A percentile compares a stretch with the other conserved stretches of the same genome.
Evolutionary conservation across 2,797 vertebrate species (phyloP).

Genomic region (Chaetodon trifasciatus): DNA sequence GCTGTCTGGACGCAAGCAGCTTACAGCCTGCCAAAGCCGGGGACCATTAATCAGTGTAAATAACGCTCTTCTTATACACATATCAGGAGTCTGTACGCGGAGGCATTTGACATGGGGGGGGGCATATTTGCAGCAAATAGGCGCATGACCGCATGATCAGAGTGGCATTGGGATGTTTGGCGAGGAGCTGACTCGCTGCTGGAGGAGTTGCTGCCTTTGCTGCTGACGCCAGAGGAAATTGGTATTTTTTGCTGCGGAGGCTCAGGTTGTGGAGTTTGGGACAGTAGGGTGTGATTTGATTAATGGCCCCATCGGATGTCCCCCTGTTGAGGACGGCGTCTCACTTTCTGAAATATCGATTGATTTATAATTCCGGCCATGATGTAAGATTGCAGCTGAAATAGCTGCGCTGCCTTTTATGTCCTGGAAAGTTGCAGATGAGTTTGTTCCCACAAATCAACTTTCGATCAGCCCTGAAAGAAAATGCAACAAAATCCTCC

Average conservation of each 20-base stretch:
- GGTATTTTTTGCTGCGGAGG: conserved; percentile 59
- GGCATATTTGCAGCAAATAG: conserved; percentile 68
- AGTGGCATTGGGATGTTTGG: conserved; percentile 23
- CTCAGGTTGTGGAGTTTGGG: conserved; percentile 55
- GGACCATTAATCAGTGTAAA: conserved; percentile 87
- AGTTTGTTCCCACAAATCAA: background rate
- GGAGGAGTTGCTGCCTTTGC: conserved; percentile 31
- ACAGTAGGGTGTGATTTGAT: conserved; percentile 73
- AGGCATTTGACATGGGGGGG: conserved; percentile 74
- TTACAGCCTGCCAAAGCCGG: conserved; percentile 71
- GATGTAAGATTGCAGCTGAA: background rate
- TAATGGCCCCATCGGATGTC: conserved; percentile 69
- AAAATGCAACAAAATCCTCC: background rate
- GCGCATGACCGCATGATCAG: conserved; percentile 64
- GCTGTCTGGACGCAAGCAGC: conserved; percentile 76
- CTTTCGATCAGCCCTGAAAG: conserved; percentile 9
- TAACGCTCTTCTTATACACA: conserved; percentile 81
- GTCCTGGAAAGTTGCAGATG: conserved; percentile 31
- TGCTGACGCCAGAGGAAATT: conserved; percentile 80
- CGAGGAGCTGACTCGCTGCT: conserved; percentile 48
- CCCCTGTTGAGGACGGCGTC: conserved; percentile 34
- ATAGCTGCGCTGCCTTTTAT: background rate
- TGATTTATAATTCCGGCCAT: conserved; percentile 37
- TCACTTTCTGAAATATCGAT: conserved; percentile 59
- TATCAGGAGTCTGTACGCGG: conserved; percentile 74